Base-by-base conservation (phyloP, 2,113 vertebrate species). In the Actenoides hombroni region DNA sequence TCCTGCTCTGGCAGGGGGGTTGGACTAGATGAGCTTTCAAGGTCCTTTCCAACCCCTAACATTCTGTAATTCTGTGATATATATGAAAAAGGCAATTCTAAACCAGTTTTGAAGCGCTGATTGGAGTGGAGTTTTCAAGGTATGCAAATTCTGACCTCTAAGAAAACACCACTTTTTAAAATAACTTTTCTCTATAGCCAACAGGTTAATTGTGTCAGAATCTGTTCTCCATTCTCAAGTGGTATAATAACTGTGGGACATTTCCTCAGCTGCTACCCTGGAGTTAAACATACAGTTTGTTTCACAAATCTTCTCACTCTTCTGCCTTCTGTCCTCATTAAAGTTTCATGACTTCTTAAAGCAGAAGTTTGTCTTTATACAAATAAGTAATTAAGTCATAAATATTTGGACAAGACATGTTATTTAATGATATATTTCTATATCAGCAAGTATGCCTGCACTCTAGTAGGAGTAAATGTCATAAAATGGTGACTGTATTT, bases 171-270 rank as follows among this genome's bases (percentile, higher is more conserved):
- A 48, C 8, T 86, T 68, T 51, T 25, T 24, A 37, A 61, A 61
- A 71, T 81, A 87, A 85, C 56, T 83, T 84, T 83, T 86, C 69
- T 82, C 2, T 40, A 15, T 75, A 53, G 24, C 69, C 35, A 78
- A 82, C 60, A 94, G 65, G 48, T 87, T 91, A 90, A 81, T 91
- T 90, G 65, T 87, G 40, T 91, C 53, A 79, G 37, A 94, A 85
- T 29, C 49, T 87, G 19, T 79, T 94, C 85, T 89, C 35, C 15
- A 6, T 87, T 94, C 74, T 78, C 15, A 48, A 79, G 53, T 76
- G 44, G 7, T 37, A 21, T 71, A 68, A 78, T 91, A 87, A 78
- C 16, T 60, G 16, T 53, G 73, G 59, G 29, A 60, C 1, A 0
- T 56, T 95, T 91, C 87, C 80, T 92, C 65, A 91, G 57, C 44